These are phyloP conservation scores for Aporophyla lueneburgensis DNA, from an alignment of 2,888 invertebrate genomes.

Conservation along the genomic window DNA sequence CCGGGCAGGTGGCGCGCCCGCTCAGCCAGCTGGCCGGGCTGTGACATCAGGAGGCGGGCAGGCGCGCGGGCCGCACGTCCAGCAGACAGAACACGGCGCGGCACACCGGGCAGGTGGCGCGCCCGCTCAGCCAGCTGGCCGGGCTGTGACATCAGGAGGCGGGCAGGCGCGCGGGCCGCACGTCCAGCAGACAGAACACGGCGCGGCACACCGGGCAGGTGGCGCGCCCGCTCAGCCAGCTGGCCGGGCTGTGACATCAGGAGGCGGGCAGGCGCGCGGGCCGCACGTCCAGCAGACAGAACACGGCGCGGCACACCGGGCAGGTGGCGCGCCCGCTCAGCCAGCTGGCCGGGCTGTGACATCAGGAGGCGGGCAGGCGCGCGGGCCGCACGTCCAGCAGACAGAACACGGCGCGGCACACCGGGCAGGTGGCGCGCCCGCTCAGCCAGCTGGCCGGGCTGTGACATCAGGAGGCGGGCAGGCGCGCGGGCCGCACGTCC, in stretches of 20 bases:
- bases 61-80: constrained; percentile 96
- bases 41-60: too few relatives aligned
- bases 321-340: constrained; percentile 3
- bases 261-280: constrained; percentile 94
- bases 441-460: constrained; percentile 94
- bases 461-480: too few relatives aligned
- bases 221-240: constrained; percentile 96
- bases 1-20: constrained; percentile 96
- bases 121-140: too few relatives aligned
- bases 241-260: constrained; percentile 92
- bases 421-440: constrained; percentile 96
- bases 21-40: constrained; percentile 94
- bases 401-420: constrained; percentile 96
- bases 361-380: constrained; percentile 45
- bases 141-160: constrained; percentile 38
- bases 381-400: constrained; percentile 94
- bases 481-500: constrained; percentile 96
- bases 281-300: too few relatives aligned
- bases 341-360: background rate
- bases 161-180: constrained; percentile 88
- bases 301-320: constrained; percentile 87
- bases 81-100: constrained; percentile 93
- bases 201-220: constrained; percentile 97
- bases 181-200: constrained; percentile 96
- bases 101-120: constrained; percentile 16